Evolutionary conservation across 92 coral and sea anemone species (phyloP).

Genomic region (Porites evermanni): DNA sequence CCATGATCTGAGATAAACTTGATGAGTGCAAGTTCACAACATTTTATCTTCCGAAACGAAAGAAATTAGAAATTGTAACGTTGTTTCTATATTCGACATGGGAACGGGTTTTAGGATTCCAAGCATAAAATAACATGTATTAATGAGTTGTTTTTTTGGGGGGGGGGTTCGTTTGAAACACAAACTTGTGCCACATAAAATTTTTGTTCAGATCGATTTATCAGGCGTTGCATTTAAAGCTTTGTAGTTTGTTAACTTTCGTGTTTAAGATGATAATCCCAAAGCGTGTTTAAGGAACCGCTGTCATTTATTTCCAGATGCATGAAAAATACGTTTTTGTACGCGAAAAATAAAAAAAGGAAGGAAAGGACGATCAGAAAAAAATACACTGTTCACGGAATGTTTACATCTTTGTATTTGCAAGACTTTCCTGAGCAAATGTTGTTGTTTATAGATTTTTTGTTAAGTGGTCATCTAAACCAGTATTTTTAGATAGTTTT

Average conservation of each 20-base stretch:
- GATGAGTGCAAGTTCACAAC: not conserved
- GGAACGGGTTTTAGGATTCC: too few species aligned
- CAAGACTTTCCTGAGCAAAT: too few species aligned
- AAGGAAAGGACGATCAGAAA: too few species aligned
- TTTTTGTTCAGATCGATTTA: not conserved
- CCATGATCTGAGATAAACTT: not conserved
- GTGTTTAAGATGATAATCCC: not conserved
- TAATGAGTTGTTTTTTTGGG: too few species aligned
- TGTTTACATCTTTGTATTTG: not conserved
- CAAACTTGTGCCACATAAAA: not conserved
- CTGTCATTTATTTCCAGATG: not conserved
- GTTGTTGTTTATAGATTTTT: too few species aligned
- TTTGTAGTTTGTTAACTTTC: not conserved
- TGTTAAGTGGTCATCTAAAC: too few species aligned
- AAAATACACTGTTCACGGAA: not conserved
- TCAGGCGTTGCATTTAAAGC: not conserved
- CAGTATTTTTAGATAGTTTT: not conserved
- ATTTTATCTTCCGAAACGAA: conserved; percentile 32
- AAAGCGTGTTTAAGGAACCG: too few species aligned
- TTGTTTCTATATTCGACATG: too few species aligned
- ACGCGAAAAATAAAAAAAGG: not conserved
- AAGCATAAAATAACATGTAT: too few species aligned
- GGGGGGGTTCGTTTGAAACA: not conserved
- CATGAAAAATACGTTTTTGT: not conserved
- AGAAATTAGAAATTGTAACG: not conserved